Conservation (phyloP, 2,797 vertebrate species). For the Epinephelus awoara region DNA sequence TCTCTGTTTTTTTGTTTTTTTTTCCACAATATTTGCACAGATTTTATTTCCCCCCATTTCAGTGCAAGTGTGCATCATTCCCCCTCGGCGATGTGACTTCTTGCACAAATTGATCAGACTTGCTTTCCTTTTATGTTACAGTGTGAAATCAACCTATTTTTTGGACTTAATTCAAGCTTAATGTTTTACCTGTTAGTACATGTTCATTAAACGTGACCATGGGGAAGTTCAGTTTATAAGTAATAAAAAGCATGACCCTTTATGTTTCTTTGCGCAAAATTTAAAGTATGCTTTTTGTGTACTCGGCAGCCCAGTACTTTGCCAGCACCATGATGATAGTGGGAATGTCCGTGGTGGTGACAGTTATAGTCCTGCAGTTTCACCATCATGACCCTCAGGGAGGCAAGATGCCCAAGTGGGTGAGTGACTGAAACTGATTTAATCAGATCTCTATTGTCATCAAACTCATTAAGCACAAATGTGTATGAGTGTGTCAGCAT, state of each 20-base stretch:
- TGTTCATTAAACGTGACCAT: conserved; percentile 24
- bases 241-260: conserved; percentile 6
- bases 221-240: not conserved
- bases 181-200: conserved; percentile 40
- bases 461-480: not conserved
- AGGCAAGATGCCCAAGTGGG: conserved; percentile 95
- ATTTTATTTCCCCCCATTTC: conserved; percentile 19
- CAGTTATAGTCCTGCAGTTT: conserved; percentile 94
- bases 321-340: conserved; percentile 97
- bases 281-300: conserved; percentile 24
- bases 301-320: conserved; percentile 91
- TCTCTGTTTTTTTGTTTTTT: conserved; percentile 30
- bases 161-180: conserved; percentile 17
- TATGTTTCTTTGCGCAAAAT: not conserved
- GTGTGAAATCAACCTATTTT: conserved; percentile 63
- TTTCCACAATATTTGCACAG: conserved; percentile 3
- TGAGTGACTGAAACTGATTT: conserved; percentile 75
- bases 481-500: not conserved
- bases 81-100: conserved; percentile 27
- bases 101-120: conserved; percentile 36
- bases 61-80: conserved; percentile 44
- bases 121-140: conserved; percentile 47
- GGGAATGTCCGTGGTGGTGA: conserved; percentile 94
- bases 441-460: not conserved
- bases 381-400: conserved; percentile 95